These are phyloP conservation scores for Stichodactyla helianthus DNA, from an alignment of 64 coral and sea anemone species.

Conservation along the genomic window DNA sequence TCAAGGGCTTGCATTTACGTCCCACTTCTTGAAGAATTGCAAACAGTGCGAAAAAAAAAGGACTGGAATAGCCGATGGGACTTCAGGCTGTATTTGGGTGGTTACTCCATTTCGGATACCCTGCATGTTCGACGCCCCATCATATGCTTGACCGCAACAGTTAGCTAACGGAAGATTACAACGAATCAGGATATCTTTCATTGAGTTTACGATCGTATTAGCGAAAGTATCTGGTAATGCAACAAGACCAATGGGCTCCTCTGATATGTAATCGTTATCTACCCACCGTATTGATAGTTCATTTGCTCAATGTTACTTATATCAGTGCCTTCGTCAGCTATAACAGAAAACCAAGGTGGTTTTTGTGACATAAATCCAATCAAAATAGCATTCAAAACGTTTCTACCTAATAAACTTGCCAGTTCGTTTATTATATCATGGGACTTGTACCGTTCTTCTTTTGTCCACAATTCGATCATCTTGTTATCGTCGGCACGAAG, in stretches of 20 bases:
- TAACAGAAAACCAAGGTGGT: conserved; percentile 50
- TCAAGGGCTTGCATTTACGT: neutral
- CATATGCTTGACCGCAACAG: conserved; percentile 40
- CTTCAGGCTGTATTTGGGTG: conserved; percentile 35
- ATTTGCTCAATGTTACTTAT: conserved; percentile 31
- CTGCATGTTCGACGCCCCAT: conserved; percentile 56
- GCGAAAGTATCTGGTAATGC: conserved; percentile 23
- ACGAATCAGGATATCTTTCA: conserved; percentile 33
- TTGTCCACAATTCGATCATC: conserved; percentile 30
- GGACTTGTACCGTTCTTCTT: conserved; percentile 44
- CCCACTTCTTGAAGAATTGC: conserved; percentile 14
- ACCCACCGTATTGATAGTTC: conserved; percentile 51
- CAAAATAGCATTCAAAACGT: conserved; percentile 25
- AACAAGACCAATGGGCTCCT: conserved; percentile 39
- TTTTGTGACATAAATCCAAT: conserved; percentile 24
- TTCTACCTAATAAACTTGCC: conserved; percentile 20
- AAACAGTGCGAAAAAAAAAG: conserved; percentile 30
- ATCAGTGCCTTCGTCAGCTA: conserved; percentile 44
- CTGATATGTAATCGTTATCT: conserved; percentile 36
- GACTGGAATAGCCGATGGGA: conserved; percentile 24
- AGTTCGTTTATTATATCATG: conserved; percentile 26
- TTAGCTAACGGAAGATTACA: conserved; percentile 22
- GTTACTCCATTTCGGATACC: conserved; percentile 36
- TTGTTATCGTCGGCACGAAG: conserved; percentile 46
- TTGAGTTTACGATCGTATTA: conserved; percentile 29